A percentile compares a stretch with the other conserved stretches of the same genome.
phyloP scores from a whole-genome alignment of 2,113 vertebrate genomes.

The Mesocricetus auratus region DNA sequence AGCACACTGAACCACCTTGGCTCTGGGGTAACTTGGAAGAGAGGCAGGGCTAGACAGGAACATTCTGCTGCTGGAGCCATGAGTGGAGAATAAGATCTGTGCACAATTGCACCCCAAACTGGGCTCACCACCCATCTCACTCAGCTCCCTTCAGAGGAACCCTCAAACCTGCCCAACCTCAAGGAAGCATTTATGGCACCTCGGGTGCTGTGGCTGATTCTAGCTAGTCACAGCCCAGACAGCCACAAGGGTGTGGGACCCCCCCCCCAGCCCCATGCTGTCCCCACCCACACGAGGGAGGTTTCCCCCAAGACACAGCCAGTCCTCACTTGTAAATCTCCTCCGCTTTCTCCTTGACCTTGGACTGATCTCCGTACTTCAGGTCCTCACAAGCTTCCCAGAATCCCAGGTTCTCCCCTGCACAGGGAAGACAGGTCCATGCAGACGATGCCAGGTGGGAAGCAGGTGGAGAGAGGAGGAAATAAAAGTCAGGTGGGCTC shows the following conservation, averaged over 20 bases:
- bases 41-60: not conserved
- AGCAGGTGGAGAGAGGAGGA: not conserved
- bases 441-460: not conserved
- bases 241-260: not conserved
- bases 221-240: not conserved
- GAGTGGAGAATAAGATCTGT: not conserved
- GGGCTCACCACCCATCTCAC: rapidly evolving
- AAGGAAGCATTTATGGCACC: rapidly evolving
- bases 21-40: not conserved
- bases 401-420: conserved; percentile 98
- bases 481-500: not conserved
- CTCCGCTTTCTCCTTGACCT: conserved; percentile 97
- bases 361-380: conserved; percentile 96
- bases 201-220: not conserved
- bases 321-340: conserved; percentile 96
- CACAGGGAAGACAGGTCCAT: rapidly evolving
- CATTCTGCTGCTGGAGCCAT: not conserved
- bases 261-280: rapidly evolving
- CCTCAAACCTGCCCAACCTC: not conserved
- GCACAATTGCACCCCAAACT: not conserved
- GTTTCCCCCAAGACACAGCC: not conserved
- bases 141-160: not conserved
- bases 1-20: no score
- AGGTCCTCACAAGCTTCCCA: conserved; percentile 99
- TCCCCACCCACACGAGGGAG: rapidly evolving